Percentiles rank a stretch among this genome's conserved stretches.
These are phyloP conservation scores for Nasonia longicornis DNA, from an alignment of 1,140 invertebrate genomes.

Conservation along the genomic window DNA sequence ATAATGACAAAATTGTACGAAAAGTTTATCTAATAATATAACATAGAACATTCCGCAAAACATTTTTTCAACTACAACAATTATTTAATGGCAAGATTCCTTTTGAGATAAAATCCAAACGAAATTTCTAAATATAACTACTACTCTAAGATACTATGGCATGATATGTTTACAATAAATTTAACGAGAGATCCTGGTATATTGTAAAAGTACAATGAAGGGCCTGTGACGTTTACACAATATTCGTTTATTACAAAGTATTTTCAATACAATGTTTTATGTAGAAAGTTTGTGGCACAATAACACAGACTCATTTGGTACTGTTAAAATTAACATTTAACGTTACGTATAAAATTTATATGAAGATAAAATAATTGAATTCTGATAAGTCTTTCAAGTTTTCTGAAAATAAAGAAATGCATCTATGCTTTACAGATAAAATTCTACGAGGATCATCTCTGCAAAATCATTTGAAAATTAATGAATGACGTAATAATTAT, in stretches of 20 bases:
- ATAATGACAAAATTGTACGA: conserved; percentile 31
- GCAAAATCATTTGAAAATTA: conserved; percentile 9
- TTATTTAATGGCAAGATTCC: conserved; percentile 47
- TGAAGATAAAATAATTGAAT: conserved; percentile 13
- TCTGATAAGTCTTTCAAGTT: not conserved
- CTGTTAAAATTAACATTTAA: conserved; percentile 44
- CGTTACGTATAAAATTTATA: conserved; percentile 39
- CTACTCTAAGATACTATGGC: conserved; percentile 42
- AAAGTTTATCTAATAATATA: conserved; percentile 34
- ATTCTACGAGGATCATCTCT: conserved; percentile 37
- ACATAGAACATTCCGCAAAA: conserved; percentile 38
- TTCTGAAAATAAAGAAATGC: conserved; percentile 24
- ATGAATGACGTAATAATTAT: conserved; percentile 9
- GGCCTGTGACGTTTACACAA: conserved; percentile 41
- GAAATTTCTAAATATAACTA: conserved; percentile 37
- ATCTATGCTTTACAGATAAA: conserved; percentile 37
- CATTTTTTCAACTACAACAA: conserved; percentile 38
- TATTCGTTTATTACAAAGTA: conserved; percentile 54
- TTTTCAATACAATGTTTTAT: conserved; percentile 51
- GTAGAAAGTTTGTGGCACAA: conserved; percentile 55
- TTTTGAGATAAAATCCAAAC: conserved; percentile 41
- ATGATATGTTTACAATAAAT: conserved; percentile 38
- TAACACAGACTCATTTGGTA: conserved; percentile 44
- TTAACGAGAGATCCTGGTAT: conserved; percentile 44
- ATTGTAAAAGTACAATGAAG: conserved; percentile 42